phyloP scores from a whole-genome alignment of 92 coral and sea anemone species.

The Desmophyllum pertusum region DNA sequence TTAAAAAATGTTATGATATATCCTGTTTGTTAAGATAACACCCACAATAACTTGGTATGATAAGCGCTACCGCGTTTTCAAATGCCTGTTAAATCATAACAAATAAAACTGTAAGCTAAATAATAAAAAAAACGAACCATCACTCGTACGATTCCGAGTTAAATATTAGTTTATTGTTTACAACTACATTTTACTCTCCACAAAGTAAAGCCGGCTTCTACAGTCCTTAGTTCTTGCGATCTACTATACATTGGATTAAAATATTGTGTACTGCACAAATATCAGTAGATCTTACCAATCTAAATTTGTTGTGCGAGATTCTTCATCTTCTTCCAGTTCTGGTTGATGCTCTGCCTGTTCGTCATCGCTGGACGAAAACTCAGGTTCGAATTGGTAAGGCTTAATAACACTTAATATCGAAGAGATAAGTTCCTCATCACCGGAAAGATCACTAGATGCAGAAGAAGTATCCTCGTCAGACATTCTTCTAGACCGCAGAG shows the following conservation, averaged over 20 bases:
- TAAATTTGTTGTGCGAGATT: conserved; percentile 17
- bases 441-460: background rate
- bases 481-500: background rate
- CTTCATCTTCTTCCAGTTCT: conserved; percentile 4
- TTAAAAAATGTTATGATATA: background rate
- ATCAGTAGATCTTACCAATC: conserved; percentile 11
- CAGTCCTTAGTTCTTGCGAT: background rate
- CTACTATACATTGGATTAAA: background rate
- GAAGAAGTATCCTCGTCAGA: too few species aligned
- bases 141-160: too few species aligned
- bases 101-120: too few species aligned
- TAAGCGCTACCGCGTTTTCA: too few species aligned
- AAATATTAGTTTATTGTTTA: too few species aligned
- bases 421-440: background rate
- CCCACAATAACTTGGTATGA: too few species aligned
- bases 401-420: background rate
- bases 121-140: too few species aligned
- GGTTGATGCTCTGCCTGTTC: background rate
- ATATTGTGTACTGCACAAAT: background rate
- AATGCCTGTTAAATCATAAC: too few species aligned
- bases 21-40: background rate
- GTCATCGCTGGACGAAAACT: conserved; percentile 5
- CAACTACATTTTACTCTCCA: too few species aligned
- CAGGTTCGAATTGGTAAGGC: conserved; percentile 8
- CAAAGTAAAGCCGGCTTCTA: too few species aligned